A percentile compares a stretch with the other conserved stretches of the same genome.
Conservation (phyloP, 2,113 vertebrate genomes). For the Sarotherodon lohbergeri region DNA sequence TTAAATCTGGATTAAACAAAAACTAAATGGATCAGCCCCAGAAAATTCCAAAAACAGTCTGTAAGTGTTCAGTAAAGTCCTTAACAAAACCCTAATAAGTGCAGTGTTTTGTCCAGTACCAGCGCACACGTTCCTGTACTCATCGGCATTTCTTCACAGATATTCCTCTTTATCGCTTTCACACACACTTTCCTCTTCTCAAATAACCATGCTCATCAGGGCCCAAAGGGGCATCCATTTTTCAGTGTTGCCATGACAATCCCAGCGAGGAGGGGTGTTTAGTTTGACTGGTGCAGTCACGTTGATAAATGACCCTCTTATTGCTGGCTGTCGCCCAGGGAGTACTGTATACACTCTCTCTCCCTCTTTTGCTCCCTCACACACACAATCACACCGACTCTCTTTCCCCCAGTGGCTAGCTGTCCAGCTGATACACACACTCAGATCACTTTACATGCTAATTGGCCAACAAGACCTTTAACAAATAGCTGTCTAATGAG, state of each 20-base stretch:
- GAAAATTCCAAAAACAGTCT: not conserved
- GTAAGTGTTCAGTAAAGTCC: not conserved
- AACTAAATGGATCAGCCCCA: not conserved
- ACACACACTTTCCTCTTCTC: not conserved
- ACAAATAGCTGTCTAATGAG: slow-evolving; percentile 54
- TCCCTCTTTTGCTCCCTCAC: not conserved
- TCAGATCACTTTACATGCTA: slow-evolving; percentile 66
- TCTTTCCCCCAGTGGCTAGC: slow-evolving; percentile 10
- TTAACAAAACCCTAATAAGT: not conserved
- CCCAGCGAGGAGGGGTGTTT: not conserved
- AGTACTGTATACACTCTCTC: slow-evolving; percentile 39
- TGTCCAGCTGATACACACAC: slow-evolving; percentile 39
- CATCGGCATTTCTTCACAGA: not conserved
- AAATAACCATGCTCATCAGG: slow-evolving; percentile 32
- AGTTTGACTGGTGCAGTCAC: slow-evolving; percentile 57
- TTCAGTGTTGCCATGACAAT: slow-evolving; percentile 51
- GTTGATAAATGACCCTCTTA: slow-evolving; percentile 66
- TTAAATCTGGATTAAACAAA: not conserved
- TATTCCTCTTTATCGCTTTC: not conserved
- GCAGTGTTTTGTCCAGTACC: not conserved
- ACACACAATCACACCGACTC: not conserved
- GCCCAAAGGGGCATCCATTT: slow-evolving; percentile 43
- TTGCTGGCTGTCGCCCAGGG: slow-evolving; percentile 39
- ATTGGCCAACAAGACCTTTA: slow-evolving; percentile 50
- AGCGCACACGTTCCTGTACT: not conserved